Percentiles rank a stretch among this genome's conserved stretches.
These are phyloP conservation scores for Trissolcus basalis DNA, from an alignment of 1,140 invertebrate species.

Conservation along the genomic window DNA sequence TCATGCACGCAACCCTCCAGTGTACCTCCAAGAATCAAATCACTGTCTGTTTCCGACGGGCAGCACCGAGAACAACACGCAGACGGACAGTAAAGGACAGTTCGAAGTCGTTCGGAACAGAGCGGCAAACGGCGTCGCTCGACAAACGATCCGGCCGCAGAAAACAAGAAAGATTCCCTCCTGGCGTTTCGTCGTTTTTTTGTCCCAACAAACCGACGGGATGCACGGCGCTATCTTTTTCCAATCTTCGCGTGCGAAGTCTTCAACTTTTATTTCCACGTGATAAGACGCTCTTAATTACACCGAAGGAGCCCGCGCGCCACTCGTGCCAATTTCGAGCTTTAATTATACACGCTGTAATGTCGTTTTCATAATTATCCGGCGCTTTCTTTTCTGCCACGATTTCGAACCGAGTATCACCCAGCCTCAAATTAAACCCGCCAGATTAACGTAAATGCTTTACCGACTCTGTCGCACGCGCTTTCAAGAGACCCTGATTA, in stretches of 20 bases:
- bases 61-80: constrained; percentile 60
- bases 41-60: constrained; percentile 66
- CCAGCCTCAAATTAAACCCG: constrained; percentile 19
- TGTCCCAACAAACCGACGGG: no score
- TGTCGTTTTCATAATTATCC: constrained; percentile 45
- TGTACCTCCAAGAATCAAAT: no score
- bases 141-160: no score
- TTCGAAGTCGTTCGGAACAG: constrained; percentile 16
- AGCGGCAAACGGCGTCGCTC: constrained; percentile 33
- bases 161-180: neutral
- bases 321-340: constrained; percentile 24
- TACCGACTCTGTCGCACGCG: constrained; percentile 21
- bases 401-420: constrained; percentile 27
- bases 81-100: constrained; percentile 56
- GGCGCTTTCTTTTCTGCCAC: constrained; percentile 24
- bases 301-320: neutral
- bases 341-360: constrained; percentile 34
- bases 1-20: no score
- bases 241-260: constrained; percentile 18
- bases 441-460: constrained; percentile 40
- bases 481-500: constrained; percentile 20
- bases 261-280: constrained; percentile 36
- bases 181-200: neutral
- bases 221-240: constrained; percentile 9
- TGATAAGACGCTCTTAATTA: constrained; percentile 41